Conservation (phyloP, 1,140 invertebrate species). For the Hylaeus volcanicus region DNA sequence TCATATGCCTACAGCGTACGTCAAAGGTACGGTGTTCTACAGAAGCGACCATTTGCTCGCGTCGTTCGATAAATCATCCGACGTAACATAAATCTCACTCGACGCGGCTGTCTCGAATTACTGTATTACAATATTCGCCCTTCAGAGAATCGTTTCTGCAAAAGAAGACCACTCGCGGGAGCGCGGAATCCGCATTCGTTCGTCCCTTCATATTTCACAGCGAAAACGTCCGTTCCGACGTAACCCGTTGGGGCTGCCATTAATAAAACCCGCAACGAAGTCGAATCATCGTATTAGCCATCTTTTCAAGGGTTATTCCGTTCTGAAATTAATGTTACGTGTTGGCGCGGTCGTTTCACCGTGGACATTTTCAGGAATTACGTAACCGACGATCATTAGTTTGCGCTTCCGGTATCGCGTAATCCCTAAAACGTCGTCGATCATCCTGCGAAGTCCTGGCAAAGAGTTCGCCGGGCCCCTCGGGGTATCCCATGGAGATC, state of each 20-base stretch:
- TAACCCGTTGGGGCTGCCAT: neutral
- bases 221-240: neutral
- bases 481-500: constrained; percentile 51
- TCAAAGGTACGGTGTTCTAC: too few species aligned
- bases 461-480: neutral
- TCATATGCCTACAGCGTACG: too few species aligned
- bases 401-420: constrained; percentile 62
- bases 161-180: too few species aligned
- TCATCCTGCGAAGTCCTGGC: constrained; percentile 38
- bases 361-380: constrained; percentile 51
- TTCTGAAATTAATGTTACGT: neutral
- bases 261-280: neutral
- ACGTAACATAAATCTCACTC: neutral
- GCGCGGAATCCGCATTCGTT: neutral
- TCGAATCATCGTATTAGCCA: neutral
- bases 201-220: neutral
- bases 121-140: neutral
- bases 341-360: constrained; percentile 12
- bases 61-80: neutral
- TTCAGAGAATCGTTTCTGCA: neutral
- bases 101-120: neutral
- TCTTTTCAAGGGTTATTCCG: neutral
- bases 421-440: constrained; percentile 65
- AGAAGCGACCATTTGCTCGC: neutral
- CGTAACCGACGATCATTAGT: constrained; percentile 61